A percentile compares a stretch with the other conserved stretches of the same genome.
Conservation (phyloP, 2,113 vertebrate genomes). For the Rhagologus leucostigma region DNA sequence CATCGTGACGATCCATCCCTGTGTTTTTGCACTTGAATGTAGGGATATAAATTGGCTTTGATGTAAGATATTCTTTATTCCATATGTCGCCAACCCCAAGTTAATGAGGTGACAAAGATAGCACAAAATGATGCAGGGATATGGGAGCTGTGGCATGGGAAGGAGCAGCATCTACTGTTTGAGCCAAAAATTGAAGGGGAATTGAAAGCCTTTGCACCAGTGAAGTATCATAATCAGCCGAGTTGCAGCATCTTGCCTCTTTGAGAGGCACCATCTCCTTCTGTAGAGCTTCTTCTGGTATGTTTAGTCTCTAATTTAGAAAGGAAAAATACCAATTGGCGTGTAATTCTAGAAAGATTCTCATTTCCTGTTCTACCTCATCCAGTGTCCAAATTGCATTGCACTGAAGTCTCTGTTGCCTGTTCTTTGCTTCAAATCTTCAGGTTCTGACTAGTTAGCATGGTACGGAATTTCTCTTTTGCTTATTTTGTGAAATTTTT, state of each 20-base stretch:
- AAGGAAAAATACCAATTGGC: constrained; percentile 14
- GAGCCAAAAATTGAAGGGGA: constrained; percentile 9
- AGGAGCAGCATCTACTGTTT: background rate
- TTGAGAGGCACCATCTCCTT: constrained; percentile 1
- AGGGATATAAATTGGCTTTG: background rate
- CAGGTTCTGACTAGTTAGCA: background rate
- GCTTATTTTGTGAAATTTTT: background rate
- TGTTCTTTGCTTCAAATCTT: background rate
- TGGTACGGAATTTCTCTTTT: background rate
- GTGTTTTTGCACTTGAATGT: background rate
- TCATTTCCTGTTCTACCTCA: background rate
- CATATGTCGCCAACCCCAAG: background rate
- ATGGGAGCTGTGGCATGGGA: background rate
- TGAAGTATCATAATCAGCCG: constrained; percentile 1
- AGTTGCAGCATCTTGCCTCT: background rate
- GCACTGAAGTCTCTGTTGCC: background rate
- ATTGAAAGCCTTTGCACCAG: background rate
- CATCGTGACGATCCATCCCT: background rate
- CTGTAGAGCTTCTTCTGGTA: constrained; percentile 10
- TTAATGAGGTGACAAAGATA: background rate
- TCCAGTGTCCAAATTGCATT: background rate
- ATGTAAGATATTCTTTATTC: background rate
- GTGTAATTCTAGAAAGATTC: constrained; percentile 1
- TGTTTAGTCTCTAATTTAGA: constrained; percentile 22
- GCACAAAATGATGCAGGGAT: background rate